Evolutionary conservation across 2,113 vertebrate genomes (phyloP).

Genomic region (Ceyx cyanopectus): DNA sequence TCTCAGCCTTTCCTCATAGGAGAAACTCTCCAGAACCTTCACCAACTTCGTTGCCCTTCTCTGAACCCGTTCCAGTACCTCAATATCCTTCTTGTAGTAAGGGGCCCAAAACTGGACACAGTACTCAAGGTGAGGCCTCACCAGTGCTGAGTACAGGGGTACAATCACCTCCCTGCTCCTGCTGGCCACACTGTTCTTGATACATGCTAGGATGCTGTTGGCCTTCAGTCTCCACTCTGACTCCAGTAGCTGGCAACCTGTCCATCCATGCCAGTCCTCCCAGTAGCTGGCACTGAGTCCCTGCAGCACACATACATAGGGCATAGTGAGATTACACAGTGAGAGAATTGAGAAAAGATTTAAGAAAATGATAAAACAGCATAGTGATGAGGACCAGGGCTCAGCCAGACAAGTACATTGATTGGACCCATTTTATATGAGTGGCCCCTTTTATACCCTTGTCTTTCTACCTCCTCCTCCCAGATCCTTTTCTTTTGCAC

Average conservation of each 20-base stretch:
- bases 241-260: background rate
- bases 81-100: no score
- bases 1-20: no score
- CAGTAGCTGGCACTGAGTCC: background rate
- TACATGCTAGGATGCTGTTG: no score
- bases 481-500: background rate
- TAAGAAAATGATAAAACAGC: background rate
- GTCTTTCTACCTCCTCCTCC: background rate
- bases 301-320: background rate
- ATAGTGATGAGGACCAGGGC: rapidly evolving
- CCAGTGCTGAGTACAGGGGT: no score
- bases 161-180: no score
- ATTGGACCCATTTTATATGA: background rate
- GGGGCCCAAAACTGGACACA: no score
- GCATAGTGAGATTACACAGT: background rate
- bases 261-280: rapidly evolving
- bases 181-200: no score
- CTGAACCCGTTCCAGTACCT: no score
- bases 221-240: rapidly evolving
- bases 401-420: background rate
- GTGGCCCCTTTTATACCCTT: background rate
- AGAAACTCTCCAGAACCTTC: no score
- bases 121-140: no score
- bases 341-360: background rate
- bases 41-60: no score